Evolutionary conservation across 2,113 vertebrate genomes (phyloP).

Genomic region (Gnathonemus echidnorhynchus): DNA sequence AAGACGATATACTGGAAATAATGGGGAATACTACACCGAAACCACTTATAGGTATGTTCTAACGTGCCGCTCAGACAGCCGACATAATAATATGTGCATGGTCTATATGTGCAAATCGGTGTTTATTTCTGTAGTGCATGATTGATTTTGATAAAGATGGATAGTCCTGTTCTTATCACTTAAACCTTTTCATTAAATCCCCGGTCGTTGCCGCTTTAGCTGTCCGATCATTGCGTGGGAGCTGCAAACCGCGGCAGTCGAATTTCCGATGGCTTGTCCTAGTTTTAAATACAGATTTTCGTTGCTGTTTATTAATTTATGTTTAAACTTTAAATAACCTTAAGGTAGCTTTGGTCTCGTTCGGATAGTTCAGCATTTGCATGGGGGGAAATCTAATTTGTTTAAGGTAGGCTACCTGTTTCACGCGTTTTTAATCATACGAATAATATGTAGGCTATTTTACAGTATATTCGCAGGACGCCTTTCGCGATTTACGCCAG

Average conservation of each 20-base stretch:
- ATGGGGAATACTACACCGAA: constrained; percentile 70
- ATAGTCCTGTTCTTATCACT: constrained; percentile 27
- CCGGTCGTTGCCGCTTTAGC: constrained; percentile 28
- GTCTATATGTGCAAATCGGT: not conserved
- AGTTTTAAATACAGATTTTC: not conserved
- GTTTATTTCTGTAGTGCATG: not conserved
- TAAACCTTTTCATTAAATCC: constrained; percentile 19
- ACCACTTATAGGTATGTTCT: constrained; percentile 57
- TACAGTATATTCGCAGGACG: not conserved
- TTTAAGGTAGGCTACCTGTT: not conserved
- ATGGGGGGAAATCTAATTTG: not conserved
- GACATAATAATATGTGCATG: not conserved
- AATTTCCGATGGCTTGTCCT: constrained; percentile 15
- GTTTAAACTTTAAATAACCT: not conserved
- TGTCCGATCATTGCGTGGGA: constrained; percentile 37
- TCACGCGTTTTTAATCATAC: constrained; percentile 4
- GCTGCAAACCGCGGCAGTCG: constrained; percentile 22
- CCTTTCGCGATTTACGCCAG: not conserved
- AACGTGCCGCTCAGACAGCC: constrained; percentile 25
- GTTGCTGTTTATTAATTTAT: not conserved
- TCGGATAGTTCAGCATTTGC: not conserved
- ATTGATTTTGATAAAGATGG: constrained; percentile 29
- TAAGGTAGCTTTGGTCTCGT: not conserved
- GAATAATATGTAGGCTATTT: not conserved
- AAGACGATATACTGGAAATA: constrained; percentile 49